A percentile compares a stretch with the other conserved stretches of the same genome.
These are phyloP conservation scores for Lapara coniferarum DNA, from an alignment of 2,888 invertebrate genomes.

Conservation along the genomic window DNA sequence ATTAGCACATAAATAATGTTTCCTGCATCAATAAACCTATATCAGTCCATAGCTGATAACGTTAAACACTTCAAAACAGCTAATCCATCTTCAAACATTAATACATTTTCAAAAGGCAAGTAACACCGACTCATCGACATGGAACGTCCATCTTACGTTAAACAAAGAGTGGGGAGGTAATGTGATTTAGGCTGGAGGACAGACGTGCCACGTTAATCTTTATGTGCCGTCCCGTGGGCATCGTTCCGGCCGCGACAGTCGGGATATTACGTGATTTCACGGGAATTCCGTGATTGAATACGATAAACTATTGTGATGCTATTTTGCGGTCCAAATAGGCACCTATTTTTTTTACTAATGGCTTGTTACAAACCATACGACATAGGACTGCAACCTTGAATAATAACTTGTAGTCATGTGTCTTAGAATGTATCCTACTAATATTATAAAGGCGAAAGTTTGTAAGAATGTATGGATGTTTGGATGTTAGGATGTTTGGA, in stretches of 20 bases:
- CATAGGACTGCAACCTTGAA: too few species aligned
- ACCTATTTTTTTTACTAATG: neutral
- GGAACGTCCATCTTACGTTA: slow-evolving; percentile 65
- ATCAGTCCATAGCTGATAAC: too few species aligned
- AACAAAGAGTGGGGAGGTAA: slow-evolving; percentile 68
- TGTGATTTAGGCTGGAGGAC: slow-evolving; percentile 77
- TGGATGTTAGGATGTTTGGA: too few species aligned
- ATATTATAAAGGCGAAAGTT: too few species aligned
- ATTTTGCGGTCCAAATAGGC: neutral
- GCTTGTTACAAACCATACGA: too few species aligned
- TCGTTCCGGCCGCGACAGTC: slow-evolving; percentile 58
- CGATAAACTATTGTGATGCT: slow-evolving; percentile 9
- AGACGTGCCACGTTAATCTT: slow-evolving; percentile 76
- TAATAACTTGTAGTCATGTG: too few species aligned
- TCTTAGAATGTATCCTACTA: too few species aligned
- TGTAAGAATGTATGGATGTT: too few species aligned
- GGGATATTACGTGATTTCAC: slow-evolving; percentile 66
- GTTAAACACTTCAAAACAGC: neutral
- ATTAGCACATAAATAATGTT: too few species aligned
- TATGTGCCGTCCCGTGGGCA: slow-evolving; percentile 64
- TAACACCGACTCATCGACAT: slow-evolving; percentile 53
- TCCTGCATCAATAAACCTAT: too few species aligned
- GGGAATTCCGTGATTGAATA: slow-evolving; percentile 53
- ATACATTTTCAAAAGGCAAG: slow-evolving; percentile 40
- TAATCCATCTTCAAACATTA: slow-evolving; percentile 11